Base-by-base conservation (phyloP, 1,140 invertebrate genomes). In the Colletes latitarsis region DNA sequence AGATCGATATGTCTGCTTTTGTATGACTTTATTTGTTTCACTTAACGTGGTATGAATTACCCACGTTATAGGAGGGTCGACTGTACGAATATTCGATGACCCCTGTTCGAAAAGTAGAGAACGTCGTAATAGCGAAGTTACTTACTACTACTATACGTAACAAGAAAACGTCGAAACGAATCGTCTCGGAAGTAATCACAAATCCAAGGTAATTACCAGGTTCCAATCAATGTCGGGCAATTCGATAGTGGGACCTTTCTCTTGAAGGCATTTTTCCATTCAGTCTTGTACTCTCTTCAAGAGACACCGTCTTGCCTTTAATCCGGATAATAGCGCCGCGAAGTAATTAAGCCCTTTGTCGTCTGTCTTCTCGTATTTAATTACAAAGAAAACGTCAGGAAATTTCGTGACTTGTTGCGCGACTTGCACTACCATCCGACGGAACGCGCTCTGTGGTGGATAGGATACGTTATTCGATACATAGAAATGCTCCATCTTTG, bases 381-480 rank as follows among this genome's bases (percentile, higher is more conserved):
- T 64, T 84, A 84, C 77, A 82, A 81, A 46, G 58, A 82, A 17
- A 82, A 86, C 64, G 63, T 71, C 30, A 14, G 41, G 21, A 81
- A 79, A 39, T 14, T 85, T 14, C 57, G 74, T 39, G 77, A 79
- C 53, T 84, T 93, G 66, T 89, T 93, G 67, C 88, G 78, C 66
- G 93, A 94, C 80, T 86, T 92, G 85, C 92, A 89, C 14, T 86
- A 89, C 64, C 78, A 88, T 69, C 90, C 92, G 17, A 67, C 94
- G 41, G 88, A 94, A 6, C 89, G 86, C 64, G 91, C 92, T 12
- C 86, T 93, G n/a, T 94, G 90, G 89, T 95, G 94, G 94, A 92
- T 91, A 9, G 94, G 95, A 81, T 94, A 95, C 83, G 92, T 94
- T 14, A 88, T 95, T 58, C 83, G 94, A 49, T 92, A 94, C 84